A percentile compares a stretch with the other conserved stretches of the same genome.
phyloP scores from a whole-genome alignment of 2,888 invertebrate genomes.

The Frankliniella intonsa region DNA sequence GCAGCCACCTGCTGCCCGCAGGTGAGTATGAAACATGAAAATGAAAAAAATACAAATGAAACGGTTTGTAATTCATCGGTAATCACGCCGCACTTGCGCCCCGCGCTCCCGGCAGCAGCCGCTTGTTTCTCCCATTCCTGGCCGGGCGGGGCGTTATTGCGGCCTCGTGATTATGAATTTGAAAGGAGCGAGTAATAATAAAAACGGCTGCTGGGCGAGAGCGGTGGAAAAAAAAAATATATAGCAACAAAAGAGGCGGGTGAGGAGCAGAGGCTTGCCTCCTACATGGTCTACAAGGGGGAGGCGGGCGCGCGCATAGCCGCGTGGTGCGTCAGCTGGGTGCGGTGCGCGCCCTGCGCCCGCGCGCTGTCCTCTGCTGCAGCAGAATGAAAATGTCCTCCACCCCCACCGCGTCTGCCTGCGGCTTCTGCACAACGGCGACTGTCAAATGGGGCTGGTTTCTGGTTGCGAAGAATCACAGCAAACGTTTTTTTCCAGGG shows the following conservation, averaged over 20 bases:
- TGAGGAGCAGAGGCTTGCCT: not conserved
- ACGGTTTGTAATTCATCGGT: not conserved
- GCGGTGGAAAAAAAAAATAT: not conserved
- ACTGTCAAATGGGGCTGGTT: no score
- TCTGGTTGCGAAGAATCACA: no score
- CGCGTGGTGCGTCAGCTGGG: no score
- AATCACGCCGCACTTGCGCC: not conserved
- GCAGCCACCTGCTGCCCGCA: no score
- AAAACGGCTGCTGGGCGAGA: not conserved
- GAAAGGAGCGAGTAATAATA: not conserved
- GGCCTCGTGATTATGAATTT: not conserved
- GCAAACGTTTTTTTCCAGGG: no score
- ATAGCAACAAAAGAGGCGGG: not conserved
- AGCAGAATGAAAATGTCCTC: no score
- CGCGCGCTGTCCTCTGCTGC: no score
- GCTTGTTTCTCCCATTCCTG: not conserved
- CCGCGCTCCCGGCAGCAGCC: not conserved
- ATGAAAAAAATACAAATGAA: no score
- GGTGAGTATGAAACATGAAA: no score
- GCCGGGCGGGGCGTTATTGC: not conserved
- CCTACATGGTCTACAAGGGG: not conserved
- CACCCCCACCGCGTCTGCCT: no score
- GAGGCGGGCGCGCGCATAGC: not conserved
- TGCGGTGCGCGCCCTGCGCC: no score
- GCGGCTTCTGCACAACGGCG: no score